phyloP scores from a whole-genome alignment of 2,113 vertebrate species.

The Seriola dumerili region DNA sequence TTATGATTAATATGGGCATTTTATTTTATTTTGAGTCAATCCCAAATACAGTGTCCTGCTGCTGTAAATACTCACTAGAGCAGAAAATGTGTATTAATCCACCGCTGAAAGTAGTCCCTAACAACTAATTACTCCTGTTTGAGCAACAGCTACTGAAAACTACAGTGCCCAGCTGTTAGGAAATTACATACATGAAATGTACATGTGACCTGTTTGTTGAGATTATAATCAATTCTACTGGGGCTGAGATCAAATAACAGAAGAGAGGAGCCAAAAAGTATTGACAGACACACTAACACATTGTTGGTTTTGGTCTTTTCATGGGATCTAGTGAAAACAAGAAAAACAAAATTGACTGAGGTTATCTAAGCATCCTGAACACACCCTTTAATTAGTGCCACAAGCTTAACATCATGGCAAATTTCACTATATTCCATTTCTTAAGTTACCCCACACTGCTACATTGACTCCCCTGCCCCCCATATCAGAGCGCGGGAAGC shows the following conservation, averaged over 20 bases:
- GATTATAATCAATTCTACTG: background rate
- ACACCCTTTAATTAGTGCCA: slow-evolving; percentile 6
- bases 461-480: slow-evolving; percentile 25
- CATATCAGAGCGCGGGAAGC: slow-evolving; percentile 68
- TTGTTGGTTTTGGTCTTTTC: slow-evolving; percentile 27
- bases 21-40: background rate
- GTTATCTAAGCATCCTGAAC: slow-evolving; percentile 25
- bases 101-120: background rate
- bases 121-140: background rate
- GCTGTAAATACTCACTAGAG: background rate
- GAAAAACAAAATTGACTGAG: background rate
- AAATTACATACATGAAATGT: background rate
- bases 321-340: background rate
- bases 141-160: background rate
- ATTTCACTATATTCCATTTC: background rate
- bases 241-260: too few relatives aligned
- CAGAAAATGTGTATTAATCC: background rate
- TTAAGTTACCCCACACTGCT: slow-evolving; percentile 9
- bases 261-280: background rate
- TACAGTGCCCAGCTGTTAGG: background rate
- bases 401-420: background rate
- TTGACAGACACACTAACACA: background rate
- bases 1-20: background rate
- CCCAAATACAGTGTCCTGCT: too few relatives aligned
- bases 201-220: background rate